Evolutionary conservation across 2,888 invertebrate genomes (phyloP).

Genomic region (Nymphalis c-album): DNA sequence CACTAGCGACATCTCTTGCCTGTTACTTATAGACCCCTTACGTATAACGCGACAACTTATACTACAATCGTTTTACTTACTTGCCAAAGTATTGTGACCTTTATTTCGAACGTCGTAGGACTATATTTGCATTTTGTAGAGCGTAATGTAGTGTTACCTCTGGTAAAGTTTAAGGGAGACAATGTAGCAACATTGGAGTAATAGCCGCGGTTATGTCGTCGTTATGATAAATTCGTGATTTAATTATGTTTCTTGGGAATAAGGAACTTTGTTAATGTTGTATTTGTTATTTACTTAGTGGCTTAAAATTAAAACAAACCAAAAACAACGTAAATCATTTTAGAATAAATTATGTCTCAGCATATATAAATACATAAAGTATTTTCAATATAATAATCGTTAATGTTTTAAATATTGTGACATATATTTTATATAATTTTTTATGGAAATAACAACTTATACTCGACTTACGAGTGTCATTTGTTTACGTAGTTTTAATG

Average conservation of each 20-base stretch:
- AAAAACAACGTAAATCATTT: background rate
- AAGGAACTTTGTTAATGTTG: slow-evolving; percentile 43
- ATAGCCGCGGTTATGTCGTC: slow-evolving; percentile 62
- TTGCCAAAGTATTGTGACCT: slow-evolving; percentile 31
- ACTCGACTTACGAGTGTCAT: no score
- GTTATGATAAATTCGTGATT: slow-evolving; percentile 68
- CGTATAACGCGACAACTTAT: slow-evolving; percentile 48
- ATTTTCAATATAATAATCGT: no score
- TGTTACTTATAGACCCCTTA: slow-evolving; percentile 76
- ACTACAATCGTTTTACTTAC: background rate
- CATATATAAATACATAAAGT: no score
- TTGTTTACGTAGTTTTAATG: no score
- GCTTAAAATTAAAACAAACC: background rate
- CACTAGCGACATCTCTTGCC: slow-evolving; percentile 67
- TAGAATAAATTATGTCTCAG: no score
- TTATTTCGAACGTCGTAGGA: slow-evolving; percentile 21
- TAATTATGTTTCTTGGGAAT: slow-evolving; percentile 61
- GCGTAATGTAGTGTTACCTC: slow-evolving; percentile 4
- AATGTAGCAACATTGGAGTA: slow-evolving; percentile 57
- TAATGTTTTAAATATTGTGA: no score
- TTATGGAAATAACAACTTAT: no score
- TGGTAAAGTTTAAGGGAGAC: slow-evolving; percentile 51
- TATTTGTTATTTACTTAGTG: slow-evolving; percentile 30
- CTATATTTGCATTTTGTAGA: background rate
- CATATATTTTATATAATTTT: no score